phyloP scores from a whole-genome alignment of 2,888 invertebrate genomes.

The Cyclophora punctaria region DNA sequence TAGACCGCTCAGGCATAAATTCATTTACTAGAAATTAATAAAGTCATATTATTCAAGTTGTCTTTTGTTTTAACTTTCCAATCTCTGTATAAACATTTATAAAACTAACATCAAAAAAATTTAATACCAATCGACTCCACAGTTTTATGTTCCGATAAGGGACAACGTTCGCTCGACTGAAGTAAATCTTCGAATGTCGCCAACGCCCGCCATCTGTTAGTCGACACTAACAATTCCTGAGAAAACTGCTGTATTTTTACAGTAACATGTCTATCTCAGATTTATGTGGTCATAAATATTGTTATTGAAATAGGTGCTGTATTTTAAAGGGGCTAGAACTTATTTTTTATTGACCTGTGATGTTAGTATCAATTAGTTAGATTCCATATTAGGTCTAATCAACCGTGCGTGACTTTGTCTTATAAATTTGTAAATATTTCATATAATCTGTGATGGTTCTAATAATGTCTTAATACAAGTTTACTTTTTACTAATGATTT shows the following conservation, averaged over 20 bases:
- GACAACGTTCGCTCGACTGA: slow-evolving; percentile 24
- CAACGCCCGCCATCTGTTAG: slow-evolving; percentile 35
- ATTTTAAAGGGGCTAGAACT: too few species aligned
- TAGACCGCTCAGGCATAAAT: too few species aligned
- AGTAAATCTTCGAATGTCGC: slow-evolving; percentile 45
- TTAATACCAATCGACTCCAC: slow-evolving; percentile 9
- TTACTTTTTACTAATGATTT: too few species aligned
- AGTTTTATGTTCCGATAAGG: slow-evolving; percentile 15
- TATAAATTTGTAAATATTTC: too few species aligned
- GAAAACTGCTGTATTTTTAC: slow-evolving; percentile 35
- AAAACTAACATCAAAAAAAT: too few species aligned
- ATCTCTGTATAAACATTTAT: too few species aligned
- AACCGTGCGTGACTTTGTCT: too few species aligned
- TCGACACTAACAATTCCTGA: slow-evolving; percentile 20
- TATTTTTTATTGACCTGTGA: too few species aligned
- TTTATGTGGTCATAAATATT: slow-evolving; percentile 25
- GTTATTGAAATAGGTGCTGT: slow-evolving; percentile 7
- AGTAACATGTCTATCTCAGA: slow-evolving; percentile 25
- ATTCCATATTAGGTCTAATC: too few species aligned
- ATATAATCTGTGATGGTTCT: too few species aligned
- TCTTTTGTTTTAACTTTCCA: not conserved
- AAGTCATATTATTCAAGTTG: not conserved
- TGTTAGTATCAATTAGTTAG: too few species aligned
- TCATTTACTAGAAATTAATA: not conserved
- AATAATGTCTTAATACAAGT: too few species aligned